These are phyloP conservation scores for Helicoverpa armigera DNA, from an alignment of 1,140 invertebrate genomes.

Conservation along the genomic window DNA sequence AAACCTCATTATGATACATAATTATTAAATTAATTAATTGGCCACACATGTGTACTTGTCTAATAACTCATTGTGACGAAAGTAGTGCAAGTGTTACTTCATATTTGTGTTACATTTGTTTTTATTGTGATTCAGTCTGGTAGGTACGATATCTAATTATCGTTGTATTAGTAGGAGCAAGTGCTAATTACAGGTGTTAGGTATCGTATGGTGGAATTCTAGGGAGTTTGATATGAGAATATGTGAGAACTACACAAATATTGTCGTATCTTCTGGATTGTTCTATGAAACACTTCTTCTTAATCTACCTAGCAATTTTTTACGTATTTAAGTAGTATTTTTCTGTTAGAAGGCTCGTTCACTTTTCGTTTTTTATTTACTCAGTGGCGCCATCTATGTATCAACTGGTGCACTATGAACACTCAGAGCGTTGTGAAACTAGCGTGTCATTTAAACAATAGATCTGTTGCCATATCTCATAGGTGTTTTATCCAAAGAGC, in stretches of 20 bases:
- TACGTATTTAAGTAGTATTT: too few species aligned
- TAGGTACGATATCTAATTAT: background rate
- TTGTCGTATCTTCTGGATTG: background rate
- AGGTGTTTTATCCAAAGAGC: too few species aligned
- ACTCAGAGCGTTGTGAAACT: too few species aligned
- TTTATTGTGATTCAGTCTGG: background rate
- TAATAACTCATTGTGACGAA: conserved; percentile 11
- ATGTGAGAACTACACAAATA: background rate
- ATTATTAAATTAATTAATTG: conserved; percentile 11
- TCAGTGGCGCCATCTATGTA: too few species aligned
- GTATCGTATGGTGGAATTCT: background rate
- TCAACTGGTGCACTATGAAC: too few species aligned
- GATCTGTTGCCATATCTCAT: too few species aligned
- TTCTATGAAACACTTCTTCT: too few species aligned
- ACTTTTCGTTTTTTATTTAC: too few species aligned
- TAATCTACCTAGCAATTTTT: too few species aligned
- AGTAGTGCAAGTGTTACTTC: conserved; percentile 1
- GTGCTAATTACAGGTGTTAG: background rate
- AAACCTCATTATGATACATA: background rate
- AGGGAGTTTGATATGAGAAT: background rate
- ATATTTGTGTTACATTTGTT: background rate
- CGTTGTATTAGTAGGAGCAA: background rate
- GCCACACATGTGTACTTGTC: background rate
- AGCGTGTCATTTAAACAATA: too few species aligned
- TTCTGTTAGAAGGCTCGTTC: too few species aligned